Evolutionary conservation across 1,140 invertebrate species (phyloP).

Genomic region (Zaprionus lachaisei): DNA sequence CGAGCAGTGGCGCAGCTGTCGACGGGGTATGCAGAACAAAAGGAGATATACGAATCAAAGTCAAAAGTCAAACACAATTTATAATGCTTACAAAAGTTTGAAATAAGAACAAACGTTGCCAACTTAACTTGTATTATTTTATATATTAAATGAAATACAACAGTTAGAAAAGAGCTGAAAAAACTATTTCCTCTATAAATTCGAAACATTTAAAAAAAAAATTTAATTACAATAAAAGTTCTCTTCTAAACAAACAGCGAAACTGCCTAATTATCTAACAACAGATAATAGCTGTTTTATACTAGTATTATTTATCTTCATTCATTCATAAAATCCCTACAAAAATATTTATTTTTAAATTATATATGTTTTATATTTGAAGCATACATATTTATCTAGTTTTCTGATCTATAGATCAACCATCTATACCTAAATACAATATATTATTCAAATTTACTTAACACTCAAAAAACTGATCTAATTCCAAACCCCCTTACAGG

Average conservation of each 20-base stretch:
- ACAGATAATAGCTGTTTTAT: too few relatives aligned
- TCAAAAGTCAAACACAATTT: conserved; percentile 2
- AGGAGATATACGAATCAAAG: not conserved
- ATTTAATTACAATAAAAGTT: not conserved
- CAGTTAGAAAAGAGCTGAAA: not conserved
- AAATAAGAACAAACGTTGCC: not conserved
- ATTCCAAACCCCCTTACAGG: not conserved
- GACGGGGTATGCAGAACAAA: not conserved
- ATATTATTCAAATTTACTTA: not conserved
- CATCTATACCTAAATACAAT: conserved; percentile 2
- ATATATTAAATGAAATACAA: not conserved
- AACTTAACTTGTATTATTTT: not conserved
- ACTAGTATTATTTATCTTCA: too few relatives aligned
- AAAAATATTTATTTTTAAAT: not conserved
- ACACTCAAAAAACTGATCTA: not conserved
- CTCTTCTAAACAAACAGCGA: too few relatives aligned
- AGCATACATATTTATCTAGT: not conserved
- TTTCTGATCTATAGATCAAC: not conserved
- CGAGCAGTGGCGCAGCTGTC: conserved; percentile 32
- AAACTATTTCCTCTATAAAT: not conserved
- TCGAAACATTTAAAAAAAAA: not conserved
- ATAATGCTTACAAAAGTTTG: not conserved
- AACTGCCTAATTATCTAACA: too few relatives aligned
- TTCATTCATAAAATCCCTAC: not conserved
- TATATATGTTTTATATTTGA: not conserved